Evolutionary conservation across 2,797 vertebrate genomes (phyloP), one percentile per base, ranked within the genome.

Genomic region (Anolis apletophallus): DNA sequence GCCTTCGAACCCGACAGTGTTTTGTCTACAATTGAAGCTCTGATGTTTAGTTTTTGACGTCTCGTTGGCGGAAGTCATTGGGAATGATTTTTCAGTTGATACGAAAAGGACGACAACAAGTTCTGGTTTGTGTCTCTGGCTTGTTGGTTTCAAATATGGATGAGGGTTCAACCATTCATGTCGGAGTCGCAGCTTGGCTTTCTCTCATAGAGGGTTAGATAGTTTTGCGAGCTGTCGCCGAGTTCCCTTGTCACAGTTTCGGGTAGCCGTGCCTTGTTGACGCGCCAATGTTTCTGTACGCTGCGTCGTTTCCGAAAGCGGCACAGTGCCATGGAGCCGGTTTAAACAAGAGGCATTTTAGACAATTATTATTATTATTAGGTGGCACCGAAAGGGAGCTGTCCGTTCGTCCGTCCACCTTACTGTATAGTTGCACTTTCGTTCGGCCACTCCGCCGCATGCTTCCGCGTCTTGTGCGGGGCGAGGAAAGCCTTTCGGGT

Each of bases 361-460:
- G 85, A 82, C 46, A 46, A 46, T 46, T 46, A 46, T 46, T 46
- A 46, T 46, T 46, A 46, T 85, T 32, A n/a, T 68, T 11, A 1
- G 67, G 75, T 91, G 88, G 88, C 89, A 72, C 88, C 14, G 81
- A 89, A 85, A 89, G 86, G 88, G 89, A 90, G 91, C 74, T 10
- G 74, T 91, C 87, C 11, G 26, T 91, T 81, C 9, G 19, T 89
- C 93, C 81, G 5, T 92, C 86, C 68, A 46, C 46, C 46, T 46
- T 46, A 46, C 46, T 85, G 59, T 87, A 85, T 71, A 92, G 93
- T 92, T 94, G 94, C 94, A 94, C 94, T 95, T 85, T 95, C 91
- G 84, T 93, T 92, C 88, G 85, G 72, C 85, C 85, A 89, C 88
- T 86, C 64, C 71, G 88, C 83, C 74, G 90, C 86, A 81, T 89